Base-by-base conservation (phyloP, 2,797 vertebrate genomes). In the Gymnothorax reevesii region DNA sequence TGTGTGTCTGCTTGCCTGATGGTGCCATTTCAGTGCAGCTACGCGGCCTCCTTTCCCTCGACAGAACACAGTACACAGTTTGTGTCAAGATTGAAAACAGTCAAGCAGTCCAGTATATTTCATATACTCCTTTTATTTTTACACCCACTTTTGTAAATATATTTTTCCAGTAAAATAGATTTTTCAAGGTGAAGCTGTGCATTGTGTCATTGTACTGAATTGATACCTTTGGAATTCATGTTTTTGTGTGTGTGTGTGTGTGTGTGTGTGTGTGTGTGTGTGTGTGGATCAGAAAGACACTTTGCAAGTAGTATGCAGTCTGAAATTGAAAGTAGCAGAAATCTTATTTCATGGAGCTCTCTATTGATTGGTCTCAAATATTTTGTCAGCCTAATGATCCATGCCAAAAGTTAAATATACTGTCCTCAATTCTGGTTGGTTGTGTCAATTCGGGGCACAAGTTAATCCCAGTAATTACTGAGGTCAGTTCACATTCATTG, bases 131-230 rank as follows among this genome's bases (percentile, higher is more conserved):
- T 52, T 83, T 82, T 59, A n/a, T 84, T 87, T 27, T 83, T 62
- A 49, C 69, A 75, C 54, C 82, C 42, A 85, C 57, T 75, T 87
- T 83, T 87, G 64, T 85, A 84, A 15, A 87, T 64, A 87, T 84
- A 33, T 62, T 87, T 86, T 79, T 66, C 80, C 86, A 88, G 77
- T 88, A 88, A 89, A 89, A 77, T 57, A 0, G 25, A 42, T 84
- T 20, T 77, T 83, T 86, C 62, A 33, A 86, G 83, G 84, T 84
- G 57, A 5, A 57, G 27, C 25, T 85, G 54, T 55, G 57, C 83
- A 42, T 82, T 88, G 42, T 57, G 66, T 55, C 20, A 49, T 83
- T 20, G 82, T 83, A 15, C 57, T 27, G 49, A 60, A 59, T 12
- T 55, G 2, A 42, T 4, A 42, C 25, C 83, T 84, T 52, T 52